Conservation (phyloP, 2,888 invertebrate species). For the Apodemia zela region DNA sequence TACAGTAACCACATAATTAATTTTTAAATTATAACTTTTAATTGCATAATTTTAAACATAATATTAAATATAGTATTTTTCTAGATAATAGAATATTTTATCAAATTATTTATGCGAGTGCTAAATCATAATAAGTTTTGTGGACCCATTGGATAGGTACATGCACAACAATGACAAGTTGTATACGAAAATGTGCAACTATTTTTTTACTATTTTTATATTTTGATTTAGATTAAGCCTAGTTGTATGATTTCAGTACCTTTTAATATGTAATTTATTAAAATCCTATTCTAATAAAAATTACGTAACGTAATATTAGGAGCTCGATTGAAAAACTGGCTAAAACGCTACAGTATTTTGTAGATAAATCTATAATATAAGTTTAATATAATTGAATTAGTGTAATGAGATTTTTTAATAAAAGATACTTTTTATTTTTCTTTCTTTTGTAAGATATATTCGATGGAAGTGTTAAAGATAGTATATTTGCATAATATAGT, state of each 20-base stretch:
- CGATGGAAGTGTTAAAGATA: constrained; percentile 82
- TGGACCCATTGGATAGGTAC: constrained; percentile 28
- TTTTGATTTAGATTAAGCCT: constrained; percentile 79
- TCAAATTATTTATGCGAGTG: neutral
- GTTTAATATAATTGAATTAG: constrained; percentile 77
- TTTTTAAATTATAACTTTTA: neutral
- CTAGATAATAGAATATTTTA: constrained; percentile 7
- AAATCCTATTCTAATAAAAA: constrained; percentile 63
- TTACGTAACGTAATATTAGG: constrained; percentile 56
- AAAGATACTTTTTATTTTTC: constrained; percentile 76
- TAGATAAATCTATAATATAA: constrained; percentile 79
- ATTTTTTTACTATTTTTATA: constrained; percentile 80
- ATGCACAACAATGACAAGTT: constrained; percentile 70
- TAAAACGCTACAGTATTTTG: constrained; percentile 75
- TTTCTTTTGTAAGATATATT: constrained; percentile 81
- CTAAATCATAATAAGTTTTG: neutral
- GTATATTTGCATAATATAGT: constrained; percentile 84
- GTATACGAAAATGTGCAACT: constrained; percentile 72
- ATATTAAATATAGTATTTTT: constrained; percentile 10
- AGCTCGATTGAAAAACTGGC: constrained; percentile 74
- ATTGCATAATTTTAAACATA: neutral
- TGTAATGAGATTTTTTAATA: constrained; percentile 78
- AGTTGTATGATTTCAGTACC: constrained; percentile 74
- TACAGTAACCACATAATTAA: neutral
- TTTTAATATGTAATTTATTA: constrained; percentile 66